Percentiles rank a stretch among this genome's conserved stretches.
phyloP scores from a whole-genome alignment of 2,888 invertebrate species.

The Stenolophus ochropezus region DNA sequence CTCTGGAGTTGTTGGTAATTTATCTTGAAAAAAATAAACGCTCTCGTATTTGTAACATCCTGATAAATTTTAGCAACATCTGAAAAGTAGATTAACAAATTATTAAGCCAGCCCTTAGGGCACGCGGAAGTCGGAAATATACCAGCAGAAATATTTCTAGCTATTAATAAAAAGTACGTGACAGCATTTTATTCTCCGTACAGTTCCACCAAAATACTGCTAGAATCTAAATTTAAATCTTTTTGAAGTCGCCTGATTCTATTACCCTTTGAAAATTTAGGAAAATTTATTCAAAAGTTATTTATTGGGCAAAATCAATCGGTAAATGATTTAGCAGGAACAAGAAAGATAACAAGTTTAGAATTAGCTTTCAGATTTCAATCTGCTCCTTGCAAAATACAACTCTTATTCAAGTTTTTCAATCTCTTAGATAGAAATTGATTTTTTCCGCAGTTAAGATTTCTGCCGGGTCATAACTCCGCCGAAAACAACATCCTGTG shows the following conservation, averaged over 20 bases:
- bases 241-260: not conserved
- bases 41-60: no score
- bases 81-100: no score
- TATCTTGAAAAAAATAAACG: no score
- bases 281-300: not conserved
- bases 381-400: constrained; percentile 22
- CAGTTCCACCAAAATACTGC: not conserved
- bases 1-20: no score
- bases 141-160: not conserved
- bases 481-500: constrained; percentile 30
- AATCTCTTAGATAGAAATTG: constrained; percentile 43
- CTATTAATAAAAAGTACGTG: not conserved
- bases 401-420: constrained; percentile 39
- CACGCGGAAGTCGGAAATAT: not conserved
- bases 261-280: not conserved
- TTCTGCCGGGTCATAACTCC: constrained; percentile 43
- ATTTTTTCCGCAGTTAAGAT: constrained; percentile 33
- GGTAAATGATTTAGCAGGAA: constrained; percentile 21
- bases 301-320: not conserved
- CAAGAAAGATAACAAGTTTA: constrained; percentile 36
- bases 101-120: no score
- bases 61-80: not conserved
- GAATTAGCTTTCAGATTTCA: constrained; percentile 23
- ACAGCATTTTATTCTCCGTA: not conserved
- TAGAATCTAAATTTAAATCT: not conserved